Conservation (phyloP, 2,797 vertebrate species). For the Agapornis canus region DNA sequence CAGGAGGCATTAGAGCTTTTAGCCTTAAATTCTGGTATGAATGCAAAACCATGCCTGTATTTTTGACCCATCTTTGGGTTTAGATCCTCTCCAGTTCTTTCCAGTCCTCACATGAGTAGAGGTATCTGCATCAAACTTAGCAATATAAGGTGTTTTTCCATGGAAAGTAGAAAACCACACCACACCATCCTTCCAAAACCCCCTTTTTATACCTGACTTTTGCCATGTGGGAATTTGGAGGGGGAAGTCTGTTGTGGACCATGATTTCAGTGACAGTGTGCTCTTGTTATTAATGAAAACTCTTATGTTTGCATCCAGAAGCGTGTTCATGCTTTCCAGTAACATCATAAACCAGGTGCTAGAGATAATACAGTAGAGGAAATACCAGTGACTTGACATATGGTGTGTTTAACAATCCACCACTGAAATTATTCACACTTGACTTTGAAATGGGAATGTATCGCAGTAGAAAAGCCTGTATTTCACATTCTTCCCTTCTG, state of each 20-base stretch:
- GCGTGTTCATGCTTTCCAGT: not conserved
- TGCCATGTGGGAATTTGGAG: not conserved
- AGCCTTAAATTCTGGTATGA: not conserved
- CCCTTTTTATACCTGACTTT: not conserved
- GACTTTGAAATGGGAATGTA: not conserved
- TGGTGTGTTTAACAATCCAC: not conserved
- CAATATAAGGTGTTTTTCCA: not conserved
- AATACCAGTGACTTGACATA: slow-evolving; percentile 12
- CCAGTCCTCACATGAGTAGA: not conserved
- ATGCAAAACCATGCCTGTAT: not conserved
- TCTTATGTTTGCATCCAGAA: not conserved
- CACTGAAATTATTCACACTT: not conserved
- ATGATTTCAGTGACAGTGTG: not conserved
- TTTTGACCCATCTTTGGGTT: not conserved
- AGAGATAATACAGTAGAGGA: slow-evolving; percentile 34
- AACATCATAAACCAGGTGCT: slow-evolving; percentile 45
- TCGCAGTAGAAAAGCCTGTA: not conserved
- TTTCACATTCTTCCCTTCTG: not conserved
- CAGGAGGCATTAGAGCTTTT: not conserved
- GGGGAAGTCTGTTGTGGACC: not conserved
- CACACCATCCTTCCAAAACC: not conserved
- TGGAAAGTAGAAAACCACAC: not conserved
- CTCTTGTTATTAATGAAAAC: not conserved
- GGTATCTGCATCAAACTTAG: not conserved
- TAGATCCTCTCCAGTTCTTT: not conserved